A percentile compares a stretch with the other conserved stretches of the same genome.
These are phyloP conservation scores for Ceraclea dissimilis DNA, from an alignment of 2,888 invertebrate genomes.

Conservation along the genomic window DNA sequence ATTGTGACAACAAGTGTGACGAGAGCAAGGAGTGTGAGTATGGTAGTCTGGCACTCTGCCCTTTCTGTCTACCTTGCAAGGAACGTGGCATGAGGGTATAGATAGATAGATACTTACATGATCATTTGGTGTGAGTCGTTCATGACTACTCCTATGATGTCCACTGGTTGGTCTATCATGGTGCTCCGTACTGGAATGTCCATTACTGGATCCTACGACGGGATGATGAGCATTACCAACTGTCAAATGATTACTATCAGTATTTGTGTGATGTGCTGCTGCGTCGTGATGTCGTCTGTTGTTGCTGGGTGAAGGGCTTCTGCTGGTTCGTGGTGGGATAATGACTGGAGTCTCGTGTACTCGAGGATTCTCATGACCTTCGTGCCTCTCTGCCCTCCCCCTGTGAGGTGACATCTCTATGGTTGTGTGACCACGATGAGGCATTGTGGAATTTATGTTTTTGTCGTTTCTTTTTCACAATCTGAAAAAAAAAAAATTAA, in stretches of 20 bases:
- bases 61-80: no score
- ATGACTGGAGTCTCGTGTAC: background rate
- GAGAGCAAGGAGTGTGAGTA: no score
- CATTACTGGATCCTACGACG: background rate
- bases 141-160: background rate
- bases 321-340: background rate
- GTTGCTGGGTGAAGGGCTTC: background rate
- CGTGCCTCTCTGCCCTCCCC: background rate
- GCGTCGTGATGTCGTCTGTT: background rate
- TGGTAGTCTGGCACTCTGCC: no score
- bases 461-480: no score
- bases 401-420: background rate
- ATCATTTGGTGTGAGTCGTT: background rate
- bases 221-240: background rate
- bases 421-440: background rate
- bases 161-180: background rate
- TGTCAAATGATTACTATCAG: background rate
- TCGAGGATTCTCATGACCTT: background rate
- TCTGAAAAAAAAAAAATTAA: no score
- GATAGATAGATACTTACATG: background rate
- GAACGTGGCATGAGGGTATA: no score
- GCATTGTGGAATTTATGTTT: background rate
- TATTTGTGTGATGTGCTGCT: background rate
- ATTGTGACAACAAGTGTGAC: no score
- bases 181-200: background rate